Conservation (phyloP, 2,113 vertebrate species). For the Rhineura floridana region DNA sequence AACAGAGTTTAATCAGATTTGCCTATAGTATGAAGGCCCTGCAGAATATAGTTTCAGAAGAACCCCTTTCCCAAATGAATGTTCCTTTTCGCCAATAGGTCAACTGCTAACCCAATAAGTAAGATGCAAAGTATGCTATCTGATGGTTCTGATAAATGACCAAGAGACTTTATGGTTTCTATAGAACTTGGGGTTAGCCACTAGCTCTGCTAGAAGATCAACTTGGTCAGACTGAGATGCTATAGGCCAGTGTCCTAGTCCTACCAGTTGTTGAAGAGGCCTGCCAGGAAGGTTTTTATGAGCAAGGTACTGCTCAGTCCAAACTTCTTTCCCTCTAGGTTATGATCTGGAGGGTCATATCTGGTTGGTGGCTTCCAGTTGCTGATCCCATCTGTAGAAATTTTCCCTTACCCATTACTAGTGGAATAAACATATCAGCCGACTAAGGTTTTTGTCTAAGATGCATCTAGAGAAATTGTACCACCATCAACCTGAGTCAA, state of each 20-base stretch:
- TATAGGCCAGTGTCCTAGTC: neutral
- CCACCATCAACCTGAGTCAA: neutral
- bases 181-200: neutral
- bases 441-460: neutral
- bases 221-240: no score
- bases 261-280: no score
- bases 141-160: neutral
- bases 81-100: no score
- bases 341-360: neutral
- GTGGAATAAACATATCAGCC: neutral
- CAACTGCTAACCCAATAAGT: no score
- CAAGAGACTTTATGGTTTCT: neutral
- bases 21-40: neutral
- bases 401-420: no score
- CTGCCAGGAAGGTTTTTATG: neutral
- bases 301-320: rapidly evolving
- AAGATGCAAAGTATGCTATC: neutral
- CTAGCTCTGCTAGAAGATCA: neutral
- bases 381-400: neutral
- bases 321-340: neutral
- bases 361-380: neutral
- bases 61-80: neutral
- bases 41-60: neutral
- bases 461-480: neutral
- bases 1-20: neutral